Base-by-base conservation (phyloP, 1,140 invertebrate genomes). In the Drosophila subobscura region DNA sequence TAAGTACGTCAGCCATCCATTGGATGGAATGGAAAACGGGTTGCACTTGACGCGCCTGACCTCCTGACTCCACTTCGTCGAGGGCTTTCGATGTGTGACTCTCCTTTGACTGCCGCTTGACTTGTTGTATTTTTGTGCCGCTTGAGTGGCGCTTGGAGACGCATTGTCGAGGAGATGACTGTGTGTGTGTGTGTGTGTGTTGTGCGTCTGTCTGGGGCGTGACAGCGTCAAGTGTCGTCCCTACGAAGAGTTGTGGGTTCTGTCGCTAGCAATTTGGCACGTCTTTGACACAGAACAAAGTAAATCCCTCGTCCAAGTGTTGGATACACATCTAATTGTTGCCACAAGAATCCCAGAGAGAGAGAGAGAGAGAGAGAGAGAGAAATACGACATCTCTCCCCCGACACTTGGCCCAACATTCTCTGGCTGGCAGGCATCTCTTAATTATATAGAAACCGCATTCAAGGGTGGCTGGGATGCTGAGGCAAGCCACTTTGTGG, bases 301-400 rank as follows among this genome's bases (percentile, higher is more conserved):
- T 76, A 77, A 77, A 70, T 76, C 33, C 33, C 33, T 2, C 33
- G 72, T 72, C 71, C 73, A 77, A 77, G 73, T 77, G 73, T 76
- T 77, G 74, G 72, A 67, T 77, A 74, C 72, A 74, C 72, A 74
- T 74, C 72, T 74, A 77, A 76, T 77, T 77, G 73, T 65, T 70
- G 37, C 52, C 12, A 16, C 40, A 12, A 37, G 37, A 12, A 54
- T 50, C 51, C 8, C 12, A 56, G 7, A 45, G 16, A 20, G 16
- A 1, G 22, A 58, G 42, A 1, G 22, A 58, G 42, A 56, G 7
- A 45, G 16, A 20, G 16, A 1, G 22, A 58, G 42, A n/a, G 22
- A 58, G 42, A 47, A 22, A 55, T 55, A 55, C 27, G 44, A 44
- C 47, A 63, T 73, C 52, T 53, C 44, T 53, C 16, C 53, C 14